A percentile compares a stretch with the other conserved stretches of the same genome.
Evolutionary conservation across 2,888 invertebrate genomes (phyloP).

Genomic region (Sisyra terminalis): DNA sequence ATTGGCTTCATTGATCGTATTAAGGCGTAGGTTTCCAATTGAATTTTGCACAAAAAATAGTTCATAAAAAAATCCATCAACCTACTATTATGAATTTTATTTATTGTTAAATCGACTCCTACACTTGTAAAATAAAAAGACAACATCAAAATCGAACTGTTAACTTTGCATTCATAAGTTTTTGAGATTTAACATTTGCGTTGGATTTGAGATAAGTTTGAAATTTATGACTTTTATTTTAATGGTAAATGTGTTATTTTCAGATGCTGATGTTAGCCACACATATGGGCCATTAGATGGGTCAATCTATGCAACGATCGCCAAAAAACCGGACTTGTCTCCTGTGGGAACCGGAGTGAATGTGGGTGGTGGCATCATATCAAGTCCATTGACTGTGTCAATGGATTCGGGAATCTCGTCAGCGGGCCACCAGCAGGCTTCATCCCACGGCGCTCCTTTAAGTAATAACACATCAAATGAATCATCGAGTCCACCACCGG

Average conservation of each 20-base stretch:
- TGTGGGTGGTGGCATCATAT: slow-evolving; percentile 27
- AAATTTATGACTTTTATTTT: not conserved
- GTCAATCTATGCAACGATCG: slow-evolving; percentile 68
- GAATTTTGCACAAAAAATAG: too few relatives aligned
- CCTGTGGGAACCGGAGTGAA: slow-evolving; percentile 16
- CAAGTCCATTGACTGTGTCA: slow-evolving; percentile 67
- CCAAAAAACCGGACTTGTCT: slow-evolving; percentile 27
- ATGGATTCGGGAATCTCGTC: slow-evolving; percentile 86
- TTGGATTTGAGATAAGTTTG: too few relatives aligned
- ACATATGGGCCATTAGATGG: slow-evolving; percentile 80
- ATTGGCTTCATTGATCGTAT: too few relatives aligned
- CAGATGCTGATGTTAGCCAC: slow-evolving; percentile 48
- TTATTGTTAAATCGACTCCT: too few relatives aligned
- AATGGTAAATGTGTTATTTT: slow-evolving; percentile 17
- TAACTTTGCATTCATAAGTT: too few relatives aligned
- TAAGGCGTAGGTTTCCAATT: too few relatives aligned
- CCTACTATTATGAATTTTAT: too few relatives aligned
- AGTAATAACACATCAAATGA: slow-evolving; percentile 19
- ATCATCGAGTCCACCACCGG: slow-evolving; percentile 25
- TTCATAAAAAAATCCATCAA: too few relatives aligned
- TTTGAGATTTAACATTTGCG: too few relatives aligned
- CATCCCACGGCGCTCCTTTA: slow-evolving; percentile 27
- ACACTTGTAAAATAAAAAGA: too few relatives aligned
- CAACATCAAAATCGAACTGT: too few relatives aligned
- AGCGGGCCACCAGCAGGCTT: slow-evolving; percentile 41